Evolutionary conservation across 2,888 invertebrate genomes (phyloP), one percentile per base, ranked within the genome.

Genomic region (Eucera pruinosa): DNA sequence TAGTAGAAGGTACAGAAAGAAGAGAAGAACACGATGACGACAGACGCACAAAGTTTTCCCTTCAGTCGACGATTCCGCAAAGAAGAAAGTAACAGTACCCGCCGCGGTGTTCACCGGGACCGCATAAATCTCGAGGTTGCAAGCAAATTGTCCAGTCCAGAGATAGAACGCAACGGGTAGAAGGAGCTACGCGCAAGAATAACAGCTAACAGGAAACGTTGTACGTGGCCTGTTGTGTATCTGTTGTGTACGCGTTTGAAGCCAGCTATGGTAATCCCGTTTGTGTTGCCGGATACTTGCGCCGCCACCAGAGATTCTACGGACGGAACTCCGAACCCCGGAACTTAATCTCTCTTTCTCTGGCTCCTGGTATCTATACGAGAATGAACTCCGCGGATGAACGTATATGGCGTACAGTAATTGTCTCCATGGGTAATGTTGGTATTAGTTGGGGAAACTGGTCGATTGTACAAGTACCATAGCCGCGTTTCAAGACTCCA

Each of bases 131-230:
- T 89, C 78, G 78, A 79, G 86, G 87, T 80, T 84, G 86, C 86
- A 87, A 90, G 90, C 89, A 91, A 91, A 91, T 91, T 89, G 89
- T 87, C 87, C 82, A 79, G 82, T 77, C 80, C 66, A 83, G 82
- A 86, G 88, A 86, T 89, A 85, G 86, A 89, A 87, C 85, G 87
- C 62, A 78, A 70, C 75, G 75, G 67, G 81, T 69, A 62, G 64
- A 57, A 67, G 82, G 54, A 82, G 83, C 60, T 45, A 52, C 65
- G 68, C 64, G 82, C 61, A 70, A 85, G 83, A 88, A 87, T 85
- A 87, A 85, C 88, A 89, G 84, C 86, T 89, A 90, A 90, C 90
- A 90, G 90, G 90, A 90, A 90, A 90, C 89, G 89, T 89, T 89
- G 89, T 90, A 89, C 80, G 82, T 76, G 52, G 36, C 50, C 80